Base-by-base conservation (phyloP, 2,113 vertebrate genomes). In the Diadophis punctatus region DNA sequence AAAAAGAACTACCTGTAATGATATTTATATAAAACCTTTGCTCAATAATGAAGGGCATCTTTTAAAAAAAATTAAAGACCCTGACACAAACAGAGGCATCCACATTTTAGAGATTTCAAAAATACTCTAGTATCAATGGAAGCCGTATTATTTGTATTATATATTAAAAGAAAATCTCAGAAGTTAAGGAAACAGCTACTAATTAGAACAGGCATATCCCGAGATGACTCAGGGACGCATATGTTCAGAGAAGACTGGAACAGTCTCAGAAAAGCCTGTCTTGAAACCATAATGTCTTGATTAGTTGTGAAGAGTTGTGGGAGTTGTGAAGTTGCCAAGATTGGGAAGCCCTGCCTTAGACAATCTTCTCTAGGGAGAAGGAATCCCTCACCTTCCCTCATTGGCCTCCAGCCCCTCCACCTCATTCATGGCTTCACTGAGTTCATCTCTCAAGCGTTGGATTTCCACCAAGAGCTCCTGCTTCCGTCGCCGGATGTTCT, bases 401-500 rank as follows among this genome's bases (percentile, higher is more conserved):
- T 98, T 99, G 95, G 97, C 98, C 95, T 99, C 98, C 87, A 99
- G 98, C 49, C 98, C 98, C 93, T 99, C 98, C 95, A 99, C 98
- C 95, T 99, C 98, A 39, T 98, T 97, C 97, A 99, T 98, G 87
- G 98, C 98, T 95, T 99, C 98, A 3, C 98, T 97, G 85, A 99
- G 97, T 94, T 99, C 98, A 94, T 99, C 98, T 10, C 98, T 97
- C 90, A 99, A 97, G 93, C 98, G 98, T 97, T 99, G 98, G 96
- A 99, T 99, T 97, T 99, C 98, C 95, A 98, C 98, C 96, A 99
- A 96, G 95, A 99, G 97, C 93, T 98, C 97, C 88, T 98, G 98
- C 95, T 99, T 99, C 93, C 98, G 98, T 90, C 98, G 96, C 0
- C 98, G 98, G 95, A 99, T 99, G 97, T 98, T 98, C 96, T 99